phyloP scores from a whole-genome alignment of 2,113 vertebrate genomes.

The Gyps fulvus region DNA sequence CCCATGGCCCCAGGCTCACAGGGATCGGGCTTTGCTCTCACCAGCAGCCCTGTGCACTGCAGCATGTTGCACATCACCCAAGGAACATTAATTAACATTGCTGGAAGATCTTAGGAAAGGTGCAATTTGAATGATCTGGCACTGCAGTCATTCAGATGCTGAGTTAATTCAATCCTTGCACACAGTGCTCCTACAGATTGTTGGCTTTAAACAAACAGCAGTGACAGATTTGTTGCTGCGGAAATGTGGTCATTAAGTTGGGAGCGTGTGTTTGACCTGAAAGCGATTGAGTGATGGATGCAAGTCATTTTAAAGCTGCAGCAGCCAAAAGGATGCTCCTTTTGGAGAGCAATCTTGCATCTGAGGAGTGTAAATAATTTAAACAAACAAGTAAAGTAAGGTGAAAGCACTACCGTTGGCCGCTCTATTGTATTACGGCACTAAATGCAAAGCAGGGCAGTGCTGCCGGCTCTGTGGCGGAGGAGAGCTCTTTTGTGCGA shows the following conservation, averaged over 20 bases:
- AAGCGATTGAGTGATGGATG: constrained; percentile 73
- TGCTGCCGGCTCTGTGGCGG: neutral
- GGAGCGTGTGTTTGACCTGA: constrained; percentile 69
- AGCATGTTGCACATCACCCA: neutral
- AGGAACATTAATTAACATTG: constrained; percentile 41
- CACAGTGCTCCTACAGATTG: constrained; percentile 61
- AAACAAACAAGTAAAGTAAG: constrained; percentile 59
- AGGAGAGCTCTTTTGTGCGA: neutral
- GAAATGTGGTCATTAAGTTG: constrained; percentile 74
- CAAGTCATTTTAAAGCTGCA: constrained; percentile 74
- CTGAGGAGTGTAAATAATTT: constrained; percentile 72
- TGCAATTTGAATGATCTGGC: constrained; percentile 57
- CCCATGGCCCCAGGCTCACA: neutral
- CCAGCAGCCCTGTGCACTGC: neutral
- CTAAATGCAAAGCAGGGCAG: neutral
- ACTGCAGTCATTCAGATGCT: constrained; percentile 40
- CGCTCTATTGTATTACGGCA: neutral
- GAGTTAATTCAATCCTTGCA: constrained; percentile 62
- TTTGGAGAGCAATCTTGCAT: constrained; percentile 55
- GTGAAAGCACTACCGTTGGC: neutral
- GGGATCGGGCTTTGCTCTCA: neutral
- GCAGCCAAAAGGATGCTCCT: constrained; percentile 62
- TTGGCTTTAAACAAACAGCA: constrained; percentile 70
- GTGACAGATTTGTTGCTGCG: constrained; percentile 69
- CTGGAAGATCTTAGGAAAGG: constrained; percentile 27